Evolutionary conservation across 1,140 invertebrate genomes (phyloP).

Genomic region (Branchinecta lynchi): DNA sequence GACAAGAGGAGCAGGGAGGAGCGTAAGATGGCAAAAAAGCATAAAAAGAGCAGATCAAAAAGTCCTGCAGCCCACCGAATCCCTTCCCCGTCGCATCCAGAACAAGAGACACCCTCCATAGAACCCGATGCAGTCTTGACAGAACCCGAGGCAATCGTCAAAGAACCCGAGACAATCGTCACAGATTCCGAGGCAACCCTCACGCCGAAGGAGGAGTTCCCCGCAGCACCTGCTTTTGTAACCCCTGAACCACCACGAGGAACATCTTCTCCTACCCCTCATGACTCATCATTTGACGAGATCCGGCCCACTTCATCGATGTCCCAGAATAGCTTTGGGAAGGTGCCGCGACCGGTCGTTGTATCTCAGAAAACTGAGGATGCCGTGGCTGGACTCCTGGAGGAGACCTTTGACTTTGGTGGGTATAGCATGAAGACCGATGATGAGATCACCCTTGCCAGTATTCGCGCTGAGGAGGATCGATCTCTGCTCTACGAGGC

Average conservation of each 20-base stretch:
- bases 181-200: not conserved
- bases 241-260: not conserved
- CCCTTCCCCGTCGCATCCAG: not conserved
- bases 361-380: conserved; percentile 84
- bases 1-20: conserved; percentile 22
- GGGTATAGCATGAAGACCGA: conserved; percentile 22
- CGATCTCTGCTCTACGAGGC: conserved; percentile 27
- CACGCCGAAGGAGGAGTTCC: conserved; percentile 4
- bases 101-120: not conserved
- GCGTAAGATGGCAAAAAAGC: not conserved
- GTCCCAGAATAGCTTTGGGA: conserved; percentile 32
- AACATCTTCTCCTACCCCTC: not conserved
- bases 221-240: not conserved
- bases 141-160: not conserved
- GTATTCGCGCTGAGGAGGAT: conserved; percentile 33
- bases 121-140: not conserved
- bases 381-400: conserved; percentile 67
- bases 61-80: conserved; percentile 7
- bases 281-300: not conserved
- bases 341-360: conserved; percentile 63
- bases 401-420: conserved; percentile 56
- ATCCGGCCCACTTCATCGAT: not conserved
- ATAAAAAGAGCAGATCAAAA: conserved; percentile 15
- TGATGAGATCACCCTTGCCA: conserved; percentile 20
- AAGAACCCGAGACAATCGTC: not conserved